Percentiles rank a stretch among this genome's conserved stretches.
These are phyloP conservation scores for Sarcophaga peregrina DNA, from an alignment of 1,140 invertebrate genomes.

Conservation along the genomic window DNA sequence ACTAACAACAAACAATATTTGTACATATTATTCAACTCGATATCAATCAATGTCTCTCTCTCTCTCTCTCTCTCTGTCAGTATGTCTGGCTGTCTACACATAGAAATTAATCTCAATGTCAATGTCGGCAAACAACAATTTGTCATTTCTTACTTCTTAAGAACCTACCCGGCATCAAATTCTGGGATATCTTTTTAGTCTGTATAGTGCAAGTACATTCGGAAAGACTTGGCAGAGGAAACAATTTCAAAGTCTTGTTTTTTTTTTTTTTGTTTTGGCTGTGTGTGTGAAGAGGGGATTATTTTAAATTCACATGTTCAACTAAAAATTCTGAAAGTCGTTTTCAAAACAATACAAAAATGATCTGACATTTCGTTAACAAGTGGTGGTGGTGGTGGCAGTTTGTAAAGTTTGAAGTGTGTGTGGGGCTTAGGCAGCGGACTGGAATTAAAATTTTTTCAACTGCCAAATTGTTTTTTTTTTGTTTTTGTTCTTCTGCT, in stretches of 20 bases:
- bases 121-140: conserved; percentile 3
- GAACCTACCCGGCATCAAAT: neutral
- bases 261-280: neutral
- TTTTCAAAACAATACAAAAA: too few species aligned
- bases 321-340: too few species aligned
- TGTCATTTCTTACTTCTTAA: conserved; percentile 8
- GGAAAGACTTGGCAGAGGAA: neutral
- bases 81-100: neutral
- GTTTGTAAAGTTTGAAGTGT: too few species aligned
- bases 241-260: conserved; percentile 17
- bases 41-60: conserved; percentile 5
- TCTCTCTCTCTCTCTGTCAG: too few species aligned
- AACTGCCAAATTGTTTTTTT: neutral
- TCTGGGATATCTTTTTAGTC: neutral
- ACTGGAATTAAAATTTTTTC: conserved; percentile 15
- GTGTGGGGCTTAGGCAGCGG: neutral
- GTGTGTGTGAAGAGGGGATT: neutral
- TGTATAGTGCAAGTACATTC: too few species aligned
- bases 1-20: neutral
- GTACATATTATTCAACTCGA: neutral
- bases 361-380: too few species aligned
- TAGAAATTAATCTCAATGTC: conserved; percentile 13
- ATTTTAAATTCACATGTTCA: neutral
- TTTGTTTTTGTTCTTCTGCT: too few species aligned
- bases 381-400: too few species aligned